These are phyloP conservation scores for Catostomus latipinnis DNA, from an alignment of 2,797 vertebrate species.

Conservation along the genomic window DNA sequence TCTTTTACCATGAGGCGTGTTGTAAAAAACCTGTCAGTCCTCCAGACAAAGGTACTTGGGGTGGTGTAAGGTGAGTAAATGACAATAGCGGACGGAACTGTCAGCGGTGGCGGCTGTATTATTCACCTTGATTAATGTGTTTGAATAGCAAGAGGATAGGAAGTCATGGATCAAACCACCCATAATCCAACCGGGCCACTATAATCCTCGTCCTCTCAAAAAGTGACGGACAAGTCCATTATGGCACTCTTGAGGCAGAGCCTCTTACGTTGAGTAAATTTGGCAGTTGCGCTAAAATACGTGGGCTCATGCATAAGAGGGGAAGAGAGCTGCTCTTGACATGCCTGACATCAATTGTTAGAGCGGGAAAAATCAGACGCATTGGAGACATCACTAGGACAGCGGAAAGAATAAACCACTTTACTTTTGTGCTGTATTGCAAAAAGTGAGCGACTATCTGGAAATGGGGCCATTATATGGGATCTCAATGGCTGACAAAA, in stretches of 20 bases:
- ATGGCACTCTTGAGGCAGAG: constrained; percentile 41
- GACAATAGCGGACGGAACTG: constrained; percentile 63
- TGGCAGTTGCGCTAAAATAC: constrained; percentile 34
- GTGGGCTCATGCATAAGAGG: constrained; percentile 30
- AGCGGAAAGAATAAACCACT: constrained; percentile 3
- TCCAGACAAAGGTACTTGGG: constrained; percentile 71
- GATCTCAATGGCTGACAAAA: constrained; percentile 1
- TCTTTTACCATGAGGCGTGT: constrained; percentile 70
- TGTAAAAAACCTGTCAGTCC: constrained; percentile 73
- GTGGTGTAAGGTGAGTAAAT: constrained; percentile 53
- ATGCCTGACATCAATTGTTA: constrained; percentile 62
- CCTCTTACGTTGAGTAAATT: constrained; percentile 34
- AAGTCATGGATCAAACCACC: constrained; percentile 60
- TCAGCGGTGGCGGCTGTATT: constrained; percentile 74
- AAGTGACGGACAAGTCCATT: constrained; percentile 64
- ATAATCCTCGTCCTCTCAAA: constrained; percentile 50
- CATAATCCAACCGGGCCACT: constrained; percentile 54
- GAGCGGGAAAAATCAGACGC: constrained; percentile 32
- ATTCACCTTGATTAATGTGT: constrained; percentile 72
- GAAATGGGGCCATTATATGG: neutral
- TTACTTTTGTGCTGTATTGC: constrained; percentile 5
- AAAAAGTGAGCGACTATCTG: neutral
- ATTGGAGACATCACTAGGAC: constrained; percentile 26
- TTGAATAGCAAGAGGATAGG: constrained; percentile 62
- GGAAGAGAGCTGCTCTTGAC: constrained; percentile 60